Percentiles rank a stretch among this genome's conserved stretches.
Conservation (phyloP, 2,113 vertebrate species). For the Sorex araneus region DNA sequence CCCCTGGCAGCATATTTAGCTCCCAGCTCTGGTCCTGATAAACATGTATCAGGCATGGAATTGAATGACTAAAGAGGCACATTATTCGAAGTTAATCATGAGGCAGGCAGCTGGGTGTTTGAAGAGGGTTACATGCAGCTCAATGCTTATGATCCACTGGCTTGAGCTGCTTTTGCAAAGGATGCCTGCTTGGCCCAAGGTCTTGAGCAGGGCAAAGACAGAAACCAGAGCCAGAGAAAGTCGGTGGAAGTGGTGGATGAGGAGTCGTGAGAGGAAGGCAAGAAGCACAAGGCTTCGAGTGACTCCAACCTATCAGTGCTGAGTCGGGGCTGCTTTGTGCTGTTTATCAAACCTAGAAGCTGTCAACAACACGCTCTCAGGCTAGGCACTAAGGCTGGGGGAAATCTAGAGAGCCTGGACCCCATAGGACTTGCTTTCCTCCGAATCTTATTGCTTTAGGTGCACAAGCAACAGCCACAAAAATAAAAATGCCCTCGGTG, state of each 20-base stretch:
- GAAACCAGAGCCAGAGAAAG: not conserved
- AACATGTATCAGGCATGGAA: not conserved
- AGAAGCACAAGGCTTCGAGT: not conserved
- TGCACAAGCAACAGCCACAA: not conserved
- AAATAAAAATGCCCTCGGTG: too few relatives aligned
- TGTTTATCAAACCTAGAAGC: not conserved
- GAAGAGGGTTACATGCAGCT: not conserved
- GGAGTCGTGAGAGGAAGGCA: not conserved
- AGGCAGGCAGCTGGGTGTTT: not conserved
- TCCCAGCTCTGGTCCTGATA: not conserved
- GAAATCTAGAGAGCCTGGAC: not conserved
- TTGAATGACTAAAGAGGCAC: not conserved
- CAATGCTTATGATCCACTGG: too few relatives aligned
- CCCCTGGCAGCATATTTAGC: not conserved
- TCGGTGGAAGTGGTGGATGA: too few relatives aligned
- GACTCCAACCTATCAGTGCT: fast-evolving
- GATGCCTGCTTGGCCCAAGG: not conserved
- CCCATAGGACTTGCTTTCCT: not conserved
- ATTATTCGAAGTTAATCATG: not conserved
- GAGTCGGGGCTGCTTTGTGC: not conserved
- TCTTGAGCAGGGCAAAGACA: not conserved
- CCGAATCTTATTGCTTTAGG: conserved; percentile 23
- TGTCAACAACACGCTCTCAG: too few relatives aligned
- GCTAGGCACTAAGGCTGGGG: not conserved
- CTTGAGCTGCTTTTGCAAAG: not conserved